Percentiles rank a stretch among this genome's conserved stretches.
phyloP scores from a whole-genome alignment of 92 coral and sea anemone genomes.

The Desmophyllum pertusum region DNA sequence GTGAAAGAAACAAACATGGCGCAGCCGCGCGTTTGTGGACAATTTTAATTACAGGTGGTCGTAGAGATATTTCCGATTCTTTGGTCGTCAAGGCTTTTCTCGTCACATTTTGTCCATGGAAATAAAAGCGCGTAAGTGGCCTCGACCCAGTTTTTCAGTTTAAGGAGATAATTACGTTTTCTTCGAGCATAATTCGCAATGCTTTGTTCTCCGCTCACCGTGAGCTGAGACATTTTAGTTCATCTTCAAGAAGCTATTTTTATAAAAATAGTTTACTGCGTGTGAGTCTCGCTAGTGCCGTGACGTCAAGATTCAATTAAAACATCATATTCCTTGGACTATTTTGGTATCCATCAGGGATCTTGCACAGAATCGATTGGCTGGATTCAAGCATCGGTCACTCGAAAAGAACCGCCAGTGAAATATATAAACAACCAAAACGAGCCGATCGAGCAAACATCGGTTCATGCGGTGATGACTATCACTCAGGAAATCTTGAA shows the following conservation, averaged over 20 bases:
- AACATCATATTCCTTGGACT: slow-evolving; percentile 44
- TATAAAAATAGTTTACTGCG: background rate
- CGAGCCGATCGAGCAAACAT: slow-evolving; percentile 44
- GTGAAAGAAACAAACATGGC: slow-evolving; percentile 8
- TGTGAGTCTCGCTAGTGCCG: background rate
- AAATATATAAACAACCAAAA: slow-evolving; percentile 16
- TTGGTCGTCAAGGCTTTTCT: slow-evolving; percentile 17
- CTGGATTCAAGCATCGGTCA: background rate
- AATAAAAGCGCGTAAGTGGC: background rate
- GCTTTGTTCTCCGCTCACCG: background rate
- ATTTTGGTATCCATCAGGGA: slow-evolving; percentile 50
- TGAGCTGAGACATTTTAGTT: background rate
- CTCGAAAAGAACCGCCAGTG: slow-evolving; percentile 14
- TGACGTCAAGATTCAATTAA: slow-evolving; percentile 41
- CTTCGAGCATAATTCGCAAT: slow-evolving; percentile 14
- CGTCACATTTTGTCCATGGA: slow-evolving; percentile 7
- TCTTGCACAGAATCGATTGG: slow-evolving; percentile 15
- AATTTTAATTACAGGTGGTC: slow-evolving; percentile 34
- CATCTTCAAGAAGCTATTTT: background rate
- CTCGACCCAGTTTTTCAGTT: slow-evolving; percentile 16
- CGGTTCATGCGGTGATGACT: slow-evolving; percentile 28
- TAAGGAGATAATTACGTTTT: slow-evolving; percentile 19
- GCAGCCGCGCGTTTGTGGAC: slow-evolving; percentile 15
- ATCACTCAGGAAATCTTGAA: slow-evolving; percentile 50
- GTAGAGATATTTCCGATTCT: slow-evolving; percentile 38